Conservation (phyloP, 2,888 invertebrate genomes). For the Nomada ruficornis region DNA sequence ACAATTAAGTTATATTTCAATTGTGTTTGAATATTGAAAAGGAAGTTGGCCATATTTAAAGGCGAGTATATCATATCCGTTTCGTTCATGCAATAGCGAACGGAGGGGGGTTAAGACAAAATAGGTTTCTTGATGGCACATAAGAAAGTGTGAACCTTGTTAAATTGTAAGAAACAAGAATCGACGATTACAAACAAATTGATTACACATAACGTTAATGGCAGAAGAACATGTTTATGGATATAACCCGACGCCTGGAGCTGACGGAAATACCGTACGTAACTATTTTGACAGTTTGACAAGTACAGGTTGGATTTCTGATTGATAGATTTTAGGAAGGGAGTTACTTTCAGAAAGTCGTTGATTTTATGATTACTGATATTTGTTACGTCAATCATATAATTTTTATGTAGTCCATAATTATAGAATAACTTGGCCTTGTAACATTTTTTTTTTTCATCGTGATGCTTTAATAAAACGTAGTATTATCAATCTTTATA, state of each 20-base stretch:
- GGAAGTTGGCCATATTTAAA: constrained; percentile 81
- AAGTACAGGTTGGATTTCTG: constrained; percentile 79
- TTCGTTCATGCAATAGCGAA: constrained; percentile 75
- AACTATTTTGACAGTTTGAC: constrained; percentile 78
- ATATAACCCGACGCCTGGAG: constrained; percentile 82
- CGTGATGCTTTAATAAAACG: constrained; percentile 12
- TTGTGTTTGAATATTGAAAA: constrained; percentile 68
- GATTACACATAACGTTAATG: constrained; percentile 80
- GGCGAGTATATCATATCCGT: constrained; percentile 81
- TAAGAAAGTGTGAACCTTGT: constrained; percentile 78
- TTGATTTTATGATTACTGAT: constrained; percentile 36
- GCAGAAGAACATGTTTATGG: constrained; percentile 84
- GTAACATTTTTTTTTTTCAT: constrained; percentile 5
- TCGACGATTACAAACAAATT: constrained; percentile 70
- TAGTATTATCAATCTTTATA: constrained; percentile 27
- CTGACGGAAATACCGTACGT: constrained; percentile 82
- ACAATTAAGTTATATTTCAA: constrained; percentile 4
- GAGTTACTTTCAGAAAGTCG: constrained; percentile 55
- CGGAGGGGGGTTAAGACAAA: constrained; percentile 82
- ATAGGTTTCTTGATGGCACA: constrained; percentile 82
- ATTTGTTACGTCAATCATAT: background rate
- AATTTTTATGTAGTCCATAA: constrained; percentile 2
- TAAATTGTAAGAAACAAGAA: constrained; percentile 69
- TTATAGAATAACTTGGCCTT: background rate
- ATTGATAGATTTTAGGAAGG: constrained; percentile 63